Evolutionary conservation across 2,888 invertebrate species (phyloP).

Genomic region (Lithophane semibrunnea): DNA sequence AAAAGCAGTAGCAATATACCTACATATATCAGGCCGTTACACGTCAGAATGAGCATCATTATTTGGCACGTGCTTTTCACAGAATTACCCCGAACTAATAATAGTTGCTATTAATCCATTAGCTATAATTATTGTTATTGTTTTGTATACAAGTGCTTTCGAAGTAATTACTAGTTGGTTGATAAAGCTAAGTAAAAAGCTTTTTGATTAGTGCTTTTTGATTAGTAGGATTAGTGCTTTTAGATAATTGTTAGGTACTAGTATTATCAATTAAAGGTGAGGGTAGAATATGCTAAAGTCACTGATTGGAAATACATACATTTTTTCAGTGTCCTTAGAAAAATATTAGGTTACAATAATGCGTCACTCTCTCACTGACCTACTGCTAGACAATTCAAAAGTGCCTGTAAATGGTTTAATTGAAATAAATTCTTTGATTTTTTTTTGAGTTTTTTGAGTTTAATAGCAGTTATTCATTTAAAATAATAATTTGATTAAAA

Average conservation of each 20-base stretch:
- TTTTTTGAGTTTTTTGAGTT: no score
- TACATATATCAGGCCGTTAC: constrained; percentile 17
- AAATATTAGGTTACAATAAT: no score
- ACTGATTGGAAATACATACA: no score
- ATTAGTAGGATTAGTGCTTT: not conserved
- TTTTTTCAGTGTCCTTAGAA: no score
- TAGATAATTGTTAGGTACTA: not conserved
- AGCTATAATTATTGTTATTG: constrained; percentile 15
- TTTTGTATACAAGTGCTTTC: not conserved
- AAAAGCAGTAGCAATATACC: not conserved
- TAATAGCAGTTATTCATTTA: no score
- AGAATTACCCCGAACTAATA: constrained; percentile 7
- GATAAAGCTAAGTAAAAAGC: not conserved
- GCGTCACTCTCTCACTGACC: no score
- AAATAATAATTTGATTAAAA: no score
- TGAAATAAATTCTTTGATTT: no score
- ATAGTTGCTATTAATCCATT: constrained; percentile 34
- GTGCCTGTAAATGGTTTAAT: no score
- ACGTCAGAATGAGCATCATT: constrained; percentile 24
- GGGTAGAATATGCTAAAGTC: no score
- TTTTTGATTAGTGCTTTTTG: not conserved
- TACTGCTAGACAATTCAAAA: no score
- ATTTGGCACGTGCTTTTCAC: constrained; percentile 22
- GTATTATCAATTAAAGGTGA: not conserved
- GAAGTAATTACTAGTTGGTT: constrained; percentile 18